Evolutionary conservation across 2,113 vertebrate species (phyloP).

Genomic region (Gadus chalcogrammus): DNA sequence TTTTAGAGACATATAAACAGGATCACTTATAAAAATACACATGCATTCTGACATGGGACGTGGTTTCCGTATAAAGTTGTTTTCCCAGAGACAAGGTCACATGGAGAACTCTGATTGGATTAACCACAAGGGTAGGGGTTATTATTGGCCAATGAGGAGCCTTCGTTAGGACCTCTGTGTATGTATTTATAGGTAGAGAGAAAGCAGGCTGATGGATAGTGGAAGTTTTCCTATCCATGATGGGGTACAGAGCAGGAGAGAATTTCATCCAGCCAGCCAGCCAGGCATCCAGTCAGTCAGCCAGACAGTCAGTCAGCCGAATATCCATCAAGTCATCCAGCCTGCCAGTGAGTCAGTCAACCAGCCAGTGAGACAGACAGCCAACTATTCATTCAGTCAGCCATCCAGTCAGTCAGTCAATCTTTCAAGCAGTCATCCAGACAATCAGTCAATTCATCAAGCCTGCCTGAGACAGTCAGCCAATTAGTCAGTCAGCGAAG

Average conservation of each 20-base stretch:
- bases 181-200: constrained; percentile 17
- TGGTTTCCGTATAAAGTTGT: not conserved
- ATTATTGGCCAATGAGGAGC: constrained; percentile 25
- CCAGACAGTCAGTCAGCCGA: no score
- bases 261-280: no score
- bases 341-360: no score
- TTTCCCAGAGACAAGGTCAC: constrained; percentile 2
- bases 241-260: constrained; percentile 21
- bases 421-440: no score
- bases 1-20: constrained; percentile 34
- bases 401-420: not conserved
- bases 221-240: constrained; percentile 18
- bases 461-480: constrained; percentile 13
- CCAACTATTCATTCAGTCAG: not conserved
- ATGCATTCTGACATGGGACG: not conserved
- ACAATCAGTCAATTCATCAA: no score
- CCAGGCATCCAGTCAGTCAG: no score
- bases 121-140: not conserved
- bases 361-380: no score
- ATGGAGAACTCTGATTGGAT: constrained; percentile 18
- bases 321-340: no score
- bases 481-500: no score
- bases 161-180: not conserved
- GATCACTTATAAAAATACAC: constrained; percentile 1
- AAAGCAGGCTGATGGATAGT: constrained; percentile 41